Base-by-base conservation (phyloP, 2,113 vertebrate genomes). In the Erythrocercus mccallii region DNA sequence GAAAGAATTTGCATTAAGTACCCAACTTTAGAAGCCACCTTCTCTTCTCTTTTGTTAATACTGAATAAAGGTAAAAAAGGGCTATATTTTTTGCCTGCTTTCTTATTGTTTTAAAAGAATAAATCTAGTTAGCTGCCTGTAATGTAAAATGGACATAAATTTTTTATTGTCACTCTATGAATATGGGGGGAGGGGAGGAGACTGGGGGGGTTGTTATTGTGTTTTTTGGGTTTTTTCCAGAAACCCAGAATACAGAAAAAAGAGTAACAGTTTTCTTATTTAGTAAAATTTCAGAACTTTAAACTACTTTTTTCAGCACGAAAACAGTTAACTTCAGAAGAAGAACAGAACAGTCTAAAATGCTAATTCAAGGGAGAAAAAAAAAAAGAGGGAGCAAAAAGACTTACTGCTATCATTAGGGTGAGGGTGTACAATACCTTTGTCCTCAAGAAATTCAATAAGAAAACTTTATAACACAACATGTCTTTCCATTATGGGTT, bases 1-100 rank as follows among this genome's bases (percentile, higher is more conserved):
- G 90, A 91, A 97, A 82, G 74, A 88, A 97, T 97, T 96, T 96
- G 95, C 96, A 97, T 97, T 92, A 92, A 96, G 91, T 76, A 93
- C 22, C 92, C 95, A 95, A 93, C 91, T 96, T 96, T 96, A 95
- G 95, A 94, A 97, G 66, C 95, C 92, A 93, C 95, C 95, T 94
- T 95, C 94, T 96, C 70, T 77, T 77, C 73, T 54, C 91, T 74
- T 91, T 96, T 96, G 96, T 96, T 94, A 94, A 92, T 50, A 58
- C 30, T 45, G 88, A 96, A 95, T 86, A 95, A 93, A 80, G 85
- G 83, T 72, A 94, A 38, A 24, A 22, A 24, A 24, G 7, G 78
- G 31, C 50, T 87, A 24, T 58, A 95, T 77, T 61, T 57, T 31
- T 78, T 85, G 66, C 64, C 20, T 86, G 72, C 56, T 89, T 77